These are phyloP conservation scores for Drosophila borborema DNA, from an alignment of 2,888 invertebrate genomes.

Conservation along the genomic window DNA sequence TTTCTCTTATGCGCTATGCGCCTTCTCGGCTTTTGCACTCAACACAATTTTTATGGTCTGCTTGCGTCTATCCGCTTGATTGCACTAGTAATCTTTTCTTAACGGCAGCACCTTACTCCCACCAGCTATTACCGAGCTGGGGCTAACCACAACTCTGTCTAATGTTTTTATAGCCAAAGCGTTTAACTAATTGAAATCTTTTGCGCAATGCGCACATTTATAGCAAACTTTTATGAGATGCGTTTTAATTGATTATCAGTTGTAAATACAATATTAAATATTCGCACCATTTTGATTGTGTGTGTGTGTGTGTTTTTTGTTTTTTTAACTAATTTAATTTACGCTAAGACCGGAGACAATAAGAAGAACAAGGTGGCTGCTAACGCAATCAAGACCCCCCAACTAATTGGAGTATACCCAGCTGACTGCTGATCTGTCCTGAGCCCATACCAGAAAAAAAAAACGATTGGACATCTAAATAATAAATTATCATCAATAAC, in stretches of 20 bases:
- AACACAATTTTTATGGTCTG: constrained; percentile 79
- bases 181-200: constrained; percentile 78
- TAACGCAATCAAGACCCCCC: constrained; percentile 37
- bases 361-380: constrained; percentile 10
- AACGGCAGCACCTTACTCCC: constrained; percentile 41
- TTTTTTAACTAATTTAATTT: constrained; percentile 51
- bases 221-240: constrained; percentile 23
- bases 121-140: constrained; percentile 5
- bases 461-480: constrained; percentile 41
- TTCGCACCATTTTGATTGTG: constrained; percentile 23
- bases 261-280: constrained; percentile 17
- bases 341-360: constrained; percentile 26
- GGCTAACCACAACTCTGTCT: constrained; percentile 26
- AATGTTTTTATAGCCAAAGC: constrained; percentile 62
- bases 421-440: constrained; percentile 4
- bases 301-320: too few relatives aligned
- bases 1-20: constrained; percentile 47
- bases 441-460: too few relatives aligned
- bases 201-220: constrained; percentile 39
- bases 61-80: constrained; percentile 80
- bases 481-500: constrained; percentile 64
- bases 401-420: constrained; percentile 34
- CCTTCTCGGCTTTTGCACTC: constrained; percentile 77
- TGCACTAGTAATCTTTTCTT: constrained; percentile 80
- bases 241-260: constrained; percentile 61